phyloP scores from a whole-genome alignment of 2,888 invertebrate species.

The Hanleya hanleyi region DNA sequence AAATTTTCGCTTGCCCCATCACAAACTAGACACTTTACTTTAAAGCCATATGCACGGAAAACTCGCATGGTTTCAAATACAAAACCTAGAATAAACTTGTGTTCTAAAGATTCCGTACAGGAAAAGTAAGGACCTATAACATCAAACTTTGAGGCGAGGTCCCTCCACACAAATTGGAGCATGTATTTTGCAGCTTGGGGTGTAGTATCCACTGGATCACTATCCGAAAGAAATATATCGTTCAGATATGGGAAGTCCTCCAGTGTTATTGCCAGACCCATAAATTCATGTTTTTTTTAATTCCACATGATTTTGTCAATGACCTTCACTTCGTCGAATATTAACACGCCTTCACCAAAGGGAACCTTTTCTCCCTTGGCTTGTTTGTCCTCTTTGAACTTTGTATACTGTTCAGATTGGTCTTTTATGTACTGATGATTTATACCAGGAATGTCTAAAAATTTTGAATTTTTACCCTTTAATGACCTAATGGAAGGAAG shows the following conservation, averaged over 20 bases:
- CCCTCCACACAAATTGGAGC: neutral
- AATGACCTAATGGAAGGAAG: too few relatives aligned
- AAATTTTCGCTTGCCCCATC: slow-evolving; percentile 2
- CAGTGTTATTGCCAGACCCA: neutral
- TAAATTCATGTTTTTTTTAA: neutral
- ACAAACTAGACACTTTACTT: neutral
- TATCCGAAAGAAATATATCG: neutral
- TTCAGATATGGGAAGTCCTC: neutral
- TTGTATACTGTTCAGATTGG: too few relatives aligned
- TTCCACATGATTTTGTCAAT: slow-evolving; percentile 6
- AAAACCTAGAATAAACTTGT: neutral
- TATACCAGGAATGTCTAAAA: too few relatives aligned
- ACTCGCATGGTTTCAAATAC: neutral
- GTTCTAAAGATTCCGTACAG: neutral
- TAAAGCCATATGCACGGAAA: neutral
- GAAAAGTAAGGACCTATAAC: neutral
- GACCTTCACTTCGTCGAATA: neutral
- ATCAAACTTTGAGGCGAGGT: neutral
- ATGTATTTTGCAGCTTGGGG: neutral
- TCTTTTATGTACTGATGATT: too few relatives aligned
- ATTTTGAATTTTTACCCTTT: too few relatives aligned
- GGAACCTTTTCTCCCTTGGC: too few relatives aligned
- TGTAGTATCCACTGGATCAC: neutral
- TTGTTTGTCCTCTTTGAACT: too few relatives aligned
- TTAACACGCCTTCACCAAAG: too few relatives aligned